Conservation (phyloP, 2,113 vertebrate species). For the Chitala chitala region DNA sequence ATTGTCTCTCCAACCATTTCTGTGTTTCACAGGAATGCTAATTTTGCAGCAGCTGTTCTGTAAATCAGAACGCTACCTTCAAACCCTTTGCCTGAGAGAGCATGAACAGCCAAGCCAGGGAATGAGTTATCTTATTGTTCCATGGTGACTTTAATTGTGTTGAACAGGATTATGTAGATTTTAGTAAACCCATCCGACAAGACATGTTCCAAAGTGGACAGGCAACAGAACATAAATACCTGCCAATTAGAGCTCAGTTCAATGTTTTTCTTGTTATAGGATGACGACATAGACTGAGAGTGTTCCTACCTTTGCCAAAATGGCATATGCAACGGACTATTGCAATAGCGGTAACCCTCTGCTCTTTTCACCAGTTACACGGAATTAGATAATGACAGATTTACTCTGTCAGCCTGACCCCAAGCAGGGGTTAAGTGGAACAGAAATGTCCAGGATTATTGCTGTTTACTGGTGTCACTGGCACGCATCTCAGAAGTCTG, state of each 20-base stretch:
- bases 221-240: constrained; percentile 65
- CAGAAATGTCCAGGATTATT: too few relatives aligned
- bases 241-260: constrained; percentile 67
- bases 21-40: constrained; percentile 18
- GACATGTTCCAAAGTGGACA: constrained; percentile 70
- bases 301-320: constrained; percentile 61
- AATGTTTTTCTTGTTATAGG: constrained; percentile 67
- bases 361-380: too few relatives aligned
- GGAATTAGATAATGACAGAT: too few relatives aligned
- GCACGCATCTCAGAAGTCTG: too few relatives aligned
- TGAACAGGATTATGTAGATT: constrained; percentile 76
- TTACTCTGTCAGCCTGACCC: too few relatives aligned
- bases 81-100: constrained; percentile 44
- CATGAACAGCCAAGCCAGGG: constrained; percentile 66
- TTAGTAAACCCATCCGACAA: constrained; percentile 69
- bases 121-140: constrained; percentile 76
- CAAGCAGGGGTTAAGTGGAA: too few relatives aligned
- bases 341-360: too few relatives aligned
- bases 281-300: constrained; percentile 70
- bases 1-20: not conserved
- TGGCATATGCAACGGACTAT: constrained; percentile 55
- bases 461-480: too few relatives aligned
- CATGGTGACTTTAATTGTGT: constrained; percentile 76
- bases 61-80: constrained; percentile 36
- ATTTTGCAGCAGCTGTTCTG: constrained; percentile 28